Base-by-base conservation (phyloP, 2,113 vertebrate genomes). In the Phalacrocorax carbo region DNA sequence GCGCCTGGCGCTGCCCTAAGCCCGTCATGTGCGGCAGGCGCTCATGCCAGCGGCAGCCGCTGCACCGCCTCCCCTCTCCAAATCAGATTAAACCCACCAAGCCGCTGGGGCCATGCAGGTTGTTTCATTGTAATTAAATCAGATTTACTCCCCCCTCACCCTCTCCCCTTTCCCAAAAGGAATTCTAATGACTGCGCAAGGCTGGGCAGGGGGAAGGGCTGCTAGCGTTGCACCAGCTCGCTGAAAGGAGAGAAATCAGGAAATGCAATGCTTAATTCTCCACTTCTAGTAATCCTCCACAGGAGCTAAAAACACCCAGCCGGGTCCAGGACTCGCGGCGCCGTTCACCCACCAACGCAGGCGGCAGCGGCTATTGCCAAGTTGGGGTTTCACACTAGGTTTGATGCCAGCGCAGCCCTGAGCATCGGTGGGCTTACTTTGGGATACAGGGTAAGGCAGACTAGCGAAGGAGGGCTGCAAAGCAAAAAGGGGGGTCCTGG, bases 1-100 rank as follows among this genome's bases (percentile, higher is more conserved):
- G 86, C 22, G 82, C 96, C 95, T 96, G 96, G 96, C 23, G 52
- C 96, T 82, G 86, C 93, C 88, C 90, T 94, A 49, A 98, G 79
- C 96, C 94, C 72, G 0, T 97, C 97, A 95, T 66, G 91, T 69
- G 96, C 70, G 2, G 87, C 66, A 25, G n/a, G 49, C 16, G 27
- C 82, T 18, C 40, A 32, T 61, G 92, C 78, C 95, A 80, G 89
- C 61, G 2, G 96, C 96, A 38, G 57, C 82, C 29, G 5, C 88
- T 27, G 78, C 64, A 1, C 82, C 25, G 2, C 93, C 83, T 66
- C 55, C 55, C 57, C 52, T 60, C 69, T 88, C 79, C 86, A 85
- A 91, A 90, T 73, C 97, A 89, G 97, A 97, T 97, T 97, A 97
- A 94, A 55, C 34, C 80, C 91, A 51, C 62, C 61, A 0, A 96